These are phyloP conservation scores for Lampropteryx suffumata DNA, from an alignment of 2,888 invertebrate species.

Conservation along the genomic window DNA sequence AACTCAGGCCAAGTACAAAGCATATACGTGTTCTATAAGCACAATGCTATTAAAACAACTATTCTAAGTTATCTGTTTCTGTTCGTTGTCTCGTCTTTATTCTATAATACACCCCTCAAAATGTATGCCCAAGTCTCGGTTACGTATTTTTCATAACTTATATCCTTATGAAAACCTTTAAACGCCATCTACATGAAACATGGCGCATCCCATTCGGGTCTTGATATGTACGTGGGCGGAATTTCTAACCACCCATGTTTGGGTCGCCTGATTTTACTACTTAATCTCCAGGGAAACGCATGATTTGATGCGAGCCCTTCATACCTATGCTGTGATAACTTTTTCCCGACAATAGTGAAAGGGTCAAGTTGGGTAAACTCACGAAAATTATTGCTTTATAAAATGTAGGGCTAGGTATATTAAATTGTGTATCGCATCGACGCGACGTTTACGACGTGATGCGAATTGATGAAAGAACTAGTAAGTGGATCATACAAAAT, in stretches of 20 bases:
- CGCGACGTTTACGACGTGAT: background rate
- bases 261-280: constrained; percentile 21
- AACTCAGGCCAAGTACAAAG: too few species aligned
- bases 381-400: constrained; percentile 17
- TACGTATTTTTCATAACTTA: background rate
- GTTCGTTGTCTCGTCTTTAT: too few species aligned
- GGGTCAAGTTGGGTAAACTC: constrained; percentile 22
- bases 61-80: too few species aligned
- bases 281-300: constrained; percentile 15
- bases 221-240: constrained; percentile 12
- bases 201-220: constrained; percentile 6
- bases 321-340: constrained; percentile 24
- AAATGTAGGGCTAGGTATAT: constrained; percentile 13
- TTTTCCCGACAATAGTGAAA: constrained; percentile 19
- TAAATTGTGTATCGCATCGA: constrained; percentile 14
- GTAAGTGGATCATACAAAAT: background rate
- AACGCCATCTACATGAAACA: constrained; percentile 3
- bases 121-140: too few species aligned
- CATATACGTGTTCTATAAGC: too few species aligned
- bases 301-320: constrained; percentile 21
- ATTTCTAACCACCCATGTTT: constrained; percentile 12
- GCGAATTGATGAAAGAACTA: background rate
- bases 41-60: too few species aligned
- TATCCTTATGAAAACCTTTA: constrained; percentile 4
- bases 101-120: too few species aligned